Evolutionary conservation across 2,888 invertebrate species (phyloP).

Genomic region (Cephus rjabovi): DNA sequence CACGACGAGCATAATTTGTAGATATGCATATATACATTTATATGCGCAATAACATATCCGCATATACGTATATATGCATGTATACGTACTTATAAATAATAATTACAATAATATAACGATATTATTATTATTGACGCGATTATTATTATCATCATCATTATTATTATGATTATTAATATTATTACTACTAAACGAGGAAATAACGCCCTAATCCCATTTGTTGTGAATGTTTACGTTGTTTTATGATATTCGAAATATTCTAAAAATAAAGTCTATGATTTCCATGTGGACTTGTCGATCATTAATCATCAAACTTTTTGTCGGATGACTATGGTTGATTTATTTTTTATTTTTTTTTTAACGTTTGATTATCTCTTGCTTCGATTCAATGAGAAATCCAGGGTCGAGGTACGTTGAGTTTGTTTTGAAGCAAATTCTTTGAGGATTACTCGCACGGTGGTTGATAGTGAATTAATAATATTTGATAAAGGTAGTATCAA

Average conservation of each 20-base stretch:
- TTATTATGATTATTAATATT: constrained; percentile 30
- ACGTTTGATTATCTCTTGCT: no score
- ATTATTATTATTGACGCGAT: constrained; percentile 41
- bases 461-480: no score
- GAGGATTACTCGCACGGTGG: no score
- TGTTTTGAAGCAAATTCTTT: no score
- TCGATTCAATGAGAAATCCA: no score
- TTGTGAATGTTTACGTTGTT: constrained; percentile 62
- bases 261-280: constrained; percentile 59
- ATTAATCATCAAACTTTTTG: not conserved
- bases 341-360: no score
- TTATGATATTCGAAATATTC: constrained; percentile 58
- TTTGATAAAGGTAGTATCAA: no score
- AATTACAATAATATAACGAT: constrained; percentile 32
- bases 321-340: no score
- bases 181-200: constrained; percentile 41
- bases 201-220: constrained; percentile 53
- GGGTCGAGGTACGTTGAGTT: no score
- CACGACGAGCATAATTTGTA: constrained; percentile 8
- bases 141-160: constrained; percentile 28
- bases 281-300: constrained; percentile 35
- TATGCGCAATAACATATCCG: constrained; percentile 14
- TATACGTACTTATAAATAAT: constrained; percentile 12
- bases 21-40: no score
- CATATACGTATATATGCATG: constrained; percentile 42